Conservation (phyloP, 2,113 vertebrate genomes). For the Tenrec ecaudatus region DNA sequence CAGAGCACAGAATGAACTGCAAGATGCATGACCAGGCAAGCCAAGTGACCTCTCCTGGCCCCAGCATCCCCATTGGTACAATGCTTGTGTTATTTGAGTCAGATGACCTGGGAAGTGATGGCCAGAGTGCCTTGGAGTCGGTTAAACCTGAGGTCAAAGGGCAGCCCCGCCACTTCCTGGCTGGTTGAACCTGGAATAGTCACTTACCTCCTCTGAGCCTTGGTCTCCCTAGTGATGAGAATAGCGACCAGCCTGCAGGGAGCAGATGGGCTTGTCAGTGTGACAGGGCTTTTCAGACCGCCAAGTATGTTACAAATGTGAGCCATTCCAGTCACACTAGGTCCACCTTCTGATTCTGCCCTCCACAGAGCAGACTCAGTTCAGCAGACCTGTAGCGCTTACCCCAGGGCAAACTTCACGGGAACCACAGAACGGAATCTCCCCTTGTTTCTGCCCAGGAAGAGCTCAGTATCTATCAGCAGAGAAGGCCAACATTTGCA, state of each 20-base stretch:
- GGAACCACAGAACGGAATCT: background rate
- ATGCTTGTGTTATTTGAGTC: background rate
- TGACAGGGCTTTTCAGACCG: background rate
- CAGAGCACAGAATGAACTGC: background rate
- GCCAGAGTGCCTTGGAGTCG: background rate
- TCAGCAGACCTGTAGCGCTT: background rate
- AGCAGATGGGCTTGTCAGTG: background rate
- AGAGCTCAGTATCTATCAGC: background rate
- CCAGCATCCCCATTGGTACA: background rate
- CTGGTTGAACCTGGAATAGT: slow-evolving; percentile 43
- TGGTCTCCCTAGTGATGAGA: background rate
- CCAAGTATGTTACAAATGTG: background rate
- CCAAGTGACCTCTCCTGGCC: background rate
- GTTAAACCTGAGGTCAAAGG: background rate
- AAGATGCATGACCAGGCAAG: background rate
- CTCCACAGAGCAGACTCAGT: background rate
- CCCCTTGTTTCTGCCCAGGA: background rate
- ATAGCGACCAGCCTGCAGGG: background rate
- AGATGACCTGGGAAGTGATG: background rate
- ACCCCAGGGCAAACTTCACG: background rate
- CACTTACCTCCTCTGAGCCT: background rate
- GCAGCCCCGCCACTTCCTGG: background rate
- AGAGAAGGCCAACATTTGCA: background rate
- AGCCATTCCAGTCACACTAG: background rate
- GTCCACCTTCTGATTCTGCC: background rate